These are phyloP conservation scores for Hecatera dysodea DNA, from an alignment of 2,888 invertebrate genomes.

Conservation along the genomic window DNA sequence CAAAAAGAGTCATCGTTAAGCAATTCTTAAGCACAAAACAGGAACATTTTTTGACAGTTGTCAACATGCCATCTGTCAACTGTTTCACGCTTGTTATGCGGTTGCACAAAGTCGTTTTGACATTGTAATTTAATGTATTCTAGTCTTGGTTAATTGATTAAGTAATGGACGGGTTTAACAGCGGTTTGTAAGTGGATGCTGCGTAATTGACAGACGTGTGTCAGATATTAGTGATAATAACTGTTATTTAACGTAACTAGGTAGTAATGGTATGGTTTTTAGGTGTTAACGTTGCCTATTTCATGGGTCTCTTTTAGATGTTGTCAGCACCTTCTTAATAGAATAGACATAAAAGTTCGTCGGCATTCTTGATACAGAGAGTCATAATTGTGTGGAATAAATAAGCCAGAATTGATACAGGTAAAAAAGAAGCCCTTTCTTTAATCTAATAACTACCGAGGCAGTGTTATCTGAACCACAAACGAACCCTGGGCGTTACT, in stretches of 20 bases:
- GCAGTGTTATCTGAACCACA: background rate
- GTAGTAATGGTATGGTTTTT: slow-evolving; percentile 24
- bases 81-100: slow-evolving; percentile 54
- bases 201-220: slow-evolving; percentile 53
- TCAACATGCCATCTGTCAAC: slow-evolving; percentile 62
- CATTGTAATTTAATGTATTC: slow-evolving; percentile 70
- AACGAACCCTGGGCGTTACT: background rate
- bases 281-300: slow-evolving; percentile 25
- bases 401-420: background rate
- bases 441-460: background rate
- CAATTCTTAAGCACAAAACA: slow-evolving; percentile 37
- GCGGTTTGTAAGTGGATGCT: slow-evolving; percentile 59
- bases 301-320: background rate
- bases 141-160: slow-evolving; percentile 72
- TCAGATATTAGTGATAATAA: slow-evolving; percentile 57
- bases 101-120: slow-evolving; percentile 66
- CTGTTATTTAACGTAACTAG: slow-evolving; percentile 46
- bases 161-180: slow-evolving; percentile 66
- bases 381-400: no score
- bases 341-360: no score
- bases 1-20: slow-evolving; percentile 39
- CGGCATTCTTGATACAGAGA: background rate
- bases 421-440: background rate
- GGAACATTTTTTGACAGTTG: slow-evolving; percentile 57
- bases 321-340: background rate